Evolutionary conservation across 2,113 vertebrate genomes (phyloP).

Genomic region (Drymodes brunneopygia): DNA sequence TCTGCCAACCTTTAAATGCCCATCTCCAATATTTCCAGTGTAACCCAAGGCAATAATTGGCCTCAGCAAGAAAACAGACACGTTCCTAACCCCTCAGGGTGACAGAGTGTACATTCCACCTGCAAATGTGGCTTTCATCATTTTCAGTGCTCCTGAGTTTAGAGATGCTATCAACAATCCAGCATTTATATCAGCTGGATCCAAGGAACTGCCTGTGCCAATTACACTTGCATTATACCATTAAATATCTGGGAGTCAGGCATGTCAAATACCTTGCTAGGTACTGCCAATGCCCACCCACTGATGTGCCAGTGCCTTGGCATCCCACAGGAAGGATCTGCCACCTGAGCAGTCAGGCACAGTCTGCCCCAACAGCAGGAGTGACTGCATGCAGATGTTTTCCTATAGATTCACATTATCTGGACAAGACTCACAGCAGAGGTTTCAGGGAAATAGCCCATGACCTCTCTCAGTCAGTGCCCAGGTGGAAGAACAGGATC

Average conservation of each 20-base stretch:
- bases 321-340: not conserved
- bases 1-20: not conserved
- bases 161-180: not conserved
- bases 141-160: not conserved
- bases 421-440: not conserved
- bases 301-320: not conserved
- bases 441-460: not conserved
- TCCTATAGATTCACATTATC: not conserved
- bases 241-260: not conserved
- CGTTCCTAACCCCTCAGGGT: rapidly evolving
- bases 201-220: not conserved
- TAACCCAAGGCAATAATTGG: not conserved
- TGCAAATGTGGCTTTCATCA: not conserved
- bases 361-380: not conserved
- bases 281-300: not conserved
- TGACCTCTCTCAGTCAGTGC: not conserved
- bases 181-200: not conserved
- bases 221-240: not conserved
- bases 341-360: not conserved
- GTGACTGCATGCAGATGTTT: rapidly evolving
- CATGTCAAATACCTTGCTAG: not conserved
- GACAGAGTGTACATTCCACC: not conserved
- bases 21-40: not conserved
- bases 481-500: not conserved
- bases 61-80: not conserved